A percentile compares a stretch with the other conserved stretches of the same genome.
phyloP scores from a whole-genome alignment of 2,888 invertebrate genomes.

The Amphiduros pacificus region DNA sequence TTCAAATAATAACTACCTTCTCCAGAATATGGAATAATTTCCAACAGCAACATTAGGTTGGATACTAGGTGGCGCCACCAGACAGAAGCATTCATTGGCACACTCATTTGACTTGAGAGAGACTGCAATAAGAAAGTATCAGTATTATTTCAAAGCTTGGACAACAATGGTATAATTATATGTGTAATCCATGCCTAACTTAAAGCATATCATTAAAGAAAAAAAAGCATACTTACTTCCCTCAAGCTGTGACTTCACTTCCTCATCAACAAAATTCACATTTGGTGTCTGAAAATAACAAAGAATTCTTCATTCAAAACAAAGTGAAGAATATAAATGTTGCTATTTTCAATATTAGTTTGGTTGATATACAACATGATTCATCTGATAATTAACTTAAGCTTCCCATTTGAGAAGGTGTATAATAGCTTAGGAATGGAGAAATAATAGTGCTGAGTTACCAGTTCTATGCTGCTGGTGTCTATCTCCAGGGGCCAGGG shows the following conservation, averaged over 20 bases:
- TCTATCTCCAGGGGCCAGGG: constrained; percentile 55
- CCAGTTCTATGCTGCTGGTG: constrained; percentile 49
- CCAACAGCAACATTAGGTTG: constrained; percentile 51
- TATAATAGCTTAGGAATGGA: too few relatives aligned
- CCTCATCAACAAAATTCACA: constrained; percentile 47
- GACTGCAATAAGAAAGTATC: constrained; percentile 37
- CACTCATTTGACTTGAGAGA: constrained; percentile 50
- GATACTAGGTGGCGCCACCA: constrained; percentile 43
- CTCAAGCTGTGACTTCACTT: constrained; percentile 47
- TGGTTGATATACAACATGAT: too few relatives aligned
- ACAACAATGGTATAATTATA: not conserved
- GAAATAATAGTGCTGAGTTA: too few relatives aligned
- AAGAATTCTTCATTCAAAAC: not conserved
- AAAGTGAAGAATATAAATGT: too few relatives aligned
- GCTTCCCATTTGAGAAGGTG: too few relatives aligned
- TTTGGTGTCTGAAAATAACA: constrained; percentile 40
- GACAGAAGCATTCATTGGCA: constrained; percentile 56
- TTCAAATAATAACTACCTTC: constrained; percentile 39
- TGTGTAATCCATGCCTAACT: too few relatives aligned
- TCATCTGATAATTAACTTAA: too few relatives aligned
- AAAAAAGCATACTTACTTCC: constrained; percentile 40
- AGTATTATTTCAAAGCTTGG: not conserved
- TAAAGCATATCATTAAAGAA: too few relatives aligned
- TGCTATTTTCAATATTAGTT: too few relatives aligned
- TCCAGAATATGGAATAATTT: constrained; percentile 54